Evolutionary conservation across 2,888 invertebrate genomes (phyloP).

Genomic region (Volucella inflata): DNA sequence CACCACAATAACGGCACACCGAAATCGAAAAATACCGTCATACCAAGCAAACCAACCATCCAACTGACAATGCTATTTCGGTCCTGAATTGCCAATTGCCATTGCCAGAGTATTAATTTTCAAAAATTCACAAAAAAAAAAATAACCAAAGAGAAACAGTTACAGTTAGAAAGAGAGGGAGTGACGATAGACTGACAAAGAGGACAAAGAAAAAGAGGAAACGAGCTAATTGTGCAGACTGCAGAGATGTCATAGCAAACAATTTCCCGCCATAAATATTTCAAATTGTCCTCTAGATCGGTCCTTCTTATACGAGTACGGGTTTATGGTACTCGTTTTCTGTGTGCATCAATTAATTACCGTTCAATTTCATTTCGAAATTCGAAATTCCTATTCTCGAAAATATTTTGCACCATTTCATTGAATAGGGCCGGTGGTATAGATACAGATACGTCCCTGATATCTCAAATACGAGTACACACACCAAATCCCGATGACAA

Average conservation of each 20-base stretch:
- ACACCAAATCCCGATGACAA: slow-evolving; percentile 48
- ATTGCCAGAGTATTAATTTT: slow-evolving; percentile 37
- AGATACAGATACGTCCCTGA: background rate
- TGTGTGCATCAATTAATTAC: slow-evolving; percentile 50
- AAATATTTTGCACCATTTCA: slow-evolving; percentile 26
- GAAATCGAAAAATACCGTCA: too few relatives aligned
- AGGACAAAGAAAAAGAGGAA: too few relatives aligned
- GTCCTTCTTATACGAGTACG: slow-evolving; percentile 42
- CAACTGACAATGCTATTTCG: background rate
- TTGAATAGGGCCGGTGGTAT: background rate
- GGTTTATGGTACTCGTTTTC: background rate
- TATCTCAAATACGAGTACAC: background rate
- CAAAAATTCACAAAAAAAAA: slow-evolving; percentile 1
- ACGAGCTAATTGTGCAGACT: background rate
- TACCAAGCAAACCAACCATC: too few relatives aligned
- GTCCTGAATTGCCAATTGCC: background rate
- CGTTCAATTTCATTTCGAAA: slow-evolving; percentile 55
- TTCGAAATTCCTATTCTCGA: slow-evolving; percentile 62
- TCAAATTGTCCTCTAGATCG: slow-evolving; percentile 60
- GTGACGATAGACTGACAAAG: background rate
- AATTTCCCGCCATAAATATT: slow-evolving; percentile 68
- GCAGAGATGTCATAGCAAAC: slow-evolving; percentile 47
- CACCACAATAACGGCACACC: background rate
- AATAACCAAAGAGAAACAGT: background rate
- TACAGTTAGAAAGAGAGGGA: background rate